Base-by-base conservation (phyloP, 2,113 vertebrate genomes). In the Brachionichthys hirsutus region DNA sequence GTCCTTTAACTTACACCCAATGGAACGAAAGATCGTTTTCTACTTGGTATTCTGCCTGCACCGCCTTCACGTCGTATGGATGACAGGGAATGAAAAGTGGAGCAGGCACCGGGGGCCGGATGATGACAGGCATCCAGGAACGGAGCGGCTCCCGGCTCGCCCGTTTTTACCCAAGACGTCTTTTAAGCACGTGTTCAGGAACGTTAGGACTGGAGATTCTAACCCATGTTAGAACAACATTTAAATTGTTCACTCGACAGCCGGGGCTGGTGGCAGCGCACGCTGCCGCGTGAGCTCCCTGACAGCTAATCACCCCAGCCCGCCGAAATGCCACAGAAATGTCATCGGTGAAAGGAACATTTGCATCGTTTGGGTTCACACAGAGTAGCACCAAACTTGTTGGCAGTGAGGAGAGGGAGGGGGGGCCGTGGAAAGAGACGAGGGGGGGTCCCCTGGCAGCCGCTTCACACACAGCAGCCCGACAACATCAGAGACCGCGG, bases 361-460 rank as follows among this genome's bases (percentile, higher is more conserved):
- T 77, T 64, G 50, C 67, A 79, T 73, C 72, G 65, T 77, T 77
- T 67, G 75, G 75, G 88, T 88, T 90, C 88, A 90, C 40, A 15
- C 66, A 61, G 82, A 85, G 85, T 86, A 82, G 78, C 87, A 89
- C 77, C 75, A 75, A 88, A 88, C 78, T 86, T 67, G 77, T 58
- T 83, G 77, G 67, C 65, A 56, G 69, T 18, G 44, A 35, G 35
- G 53, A 36, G 57, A 54, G 36, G 50, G 62, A 15, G 59, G 58
- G 36, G 22, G 54, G 24, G 44, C 61, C 41, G 53, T 22, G 34
- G 16, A 30, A 30, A 54, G 18, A 38, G 34, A 53, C n/a, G 62
- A 69, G 24, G 44, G 70, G 46, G 38, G 81, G 46, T 87, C 80
- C 70, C 82, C 57, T 78, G 79, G 85, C 88, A 86, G 82, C 81